Base-by-base conservation (phyloP, 2,888 invertebrate species). In the Tanypteryx hageni region DNA sequence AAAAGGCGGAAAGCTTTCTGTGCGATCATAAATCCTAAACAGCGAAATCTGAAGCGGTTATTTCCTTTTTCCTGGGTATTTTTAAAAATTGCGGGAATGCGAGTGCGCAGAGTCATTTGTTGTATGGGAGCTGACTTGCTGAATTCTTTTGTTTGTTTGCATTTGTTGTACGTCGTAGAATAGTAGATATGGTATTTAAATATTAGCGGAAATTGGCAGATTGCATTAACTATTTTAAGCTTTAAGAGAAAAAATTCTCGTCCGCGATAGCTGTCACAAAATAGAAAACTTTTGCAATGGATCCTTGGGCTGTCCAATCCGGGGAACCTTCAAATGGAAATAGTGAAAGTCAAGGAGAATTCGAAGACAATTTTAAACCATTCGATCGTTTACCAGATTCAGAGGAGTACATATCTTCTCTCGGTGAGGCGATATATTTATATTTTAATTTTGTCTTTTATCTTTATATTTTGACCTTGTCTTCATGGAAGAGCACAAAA, bases 361-460 rank as follows among this genome's bases (percentile, higher is more conserved):
- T 94, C 92, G 93, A 94, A 61, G 94, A 94, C 91, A 93, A 93
- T 81, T 94, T 94, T 84, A 92, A 93, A 83, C 94, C 94, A 61
- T 93, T 93, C 92, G 92, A 92, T 44, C 93, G 93, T 56, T 93
- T 97, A 92, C 96, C 96, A 0, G 97, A 97, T 94, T 97, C 97
- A 1, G 96, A 96, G 16, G 96, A 96, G 94, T 97, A 97, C 95
- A 95, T 97, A 92, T 96, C 96, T 93, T 95, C 96, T 93, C 96
- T 98, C 94, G 97, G 97, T 97, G 95, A 94, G 94, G 44, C 10
- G 18, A 18, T 89, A 27, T 14, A 56, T 57, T 5, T 16, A 13
- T 83, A 27, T 18, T 44, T 13, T 16, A 18, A 57, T 27, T 18
- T 27, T 57, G 27, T 4, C 11, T 27, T 44, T 22, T 22, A 4